Evolutionary conservation across 2,797 vertebrate genomes (phyloP), one percentile per base, ranked within the genome.

Genomic region (Nyctalus aviator): DNA sequence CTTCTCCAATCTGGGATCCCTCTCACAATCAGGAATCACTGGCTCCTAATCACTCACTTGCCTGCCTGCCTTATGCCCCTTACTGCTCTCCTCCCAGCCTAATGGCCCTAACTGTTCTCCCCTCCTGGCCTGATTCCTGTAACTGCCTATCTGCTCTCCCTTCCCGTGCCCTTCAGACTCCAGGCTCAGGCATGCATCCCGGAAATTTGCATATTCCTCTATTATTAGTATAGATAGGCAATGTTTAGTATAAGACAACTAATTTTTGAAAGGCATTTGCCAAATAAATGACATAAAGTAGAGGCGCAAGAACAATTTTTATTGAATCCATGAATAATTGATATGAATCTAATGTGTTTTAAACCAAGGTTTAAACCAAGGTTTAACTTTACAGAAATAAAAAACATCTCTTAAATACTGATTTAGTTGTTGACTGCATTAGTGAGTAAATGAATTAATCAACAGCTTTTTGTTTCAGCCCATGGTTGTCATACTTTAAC

Each of bases 231-330:
- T 59, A 59, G 25, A 59, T 15, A 84, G n/a, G 62, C 32, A 77
- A 82, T 68, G 66, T 0, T 13, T 88, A 30, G 8, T 72, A 68
- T 20, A 69, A 78, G 55, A 50, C 30, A 90, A 35, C 12, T 83
- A 77, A 81, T 82, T 77, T 82, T 88, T 88, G 37, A 25, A 88
- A 78, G 48, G 18, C 8, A 85, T 68, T 93, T 95, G 4, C 15
- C 41, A 90, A 90, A 71, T 57, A 90, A 64, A 3, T 85, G 46
- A 53, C 3, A 25, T 88, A 2, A 46, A 66, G 50, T 8, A 35
- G 35, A 79, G 14, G 2, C 2, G 53, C 55, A 76, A 69, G 10
- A 82, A 72, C 50, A 2, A 64, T 55, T 89, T 86, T 91, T 32
- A 73, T 14, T 75, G 48, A 83, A 21, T 23, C n/a, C 3, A 59